Evolutionary conservation across 1,140 invertebrate species (phyloP), one percentile per base, ranked within the genome.

Genomic region (Nixonia krombeini): DNA sequence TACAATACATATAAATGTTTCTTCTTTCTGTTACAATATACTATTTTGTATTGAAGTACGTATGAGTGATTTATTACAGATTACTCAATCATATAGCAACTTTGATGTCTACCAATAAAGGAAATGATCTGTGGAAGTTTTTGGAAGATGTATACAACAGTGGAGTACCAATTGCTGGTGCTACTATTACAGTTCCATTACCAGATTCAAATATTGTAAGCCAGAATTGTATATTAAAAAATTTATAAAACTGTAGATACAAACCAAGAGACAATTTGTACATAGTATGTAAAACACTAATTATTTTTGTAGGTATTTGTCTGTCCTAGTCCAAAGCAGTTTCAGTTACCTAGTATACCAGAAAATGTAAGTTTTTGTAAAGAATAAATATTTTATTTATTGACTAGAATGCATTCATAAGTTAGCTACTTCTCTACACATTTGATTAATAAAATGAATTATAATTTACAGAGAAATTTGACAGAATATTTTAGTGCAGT

Each of bases 401-500:
- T n/a, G n/a, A 8, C 9, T 9, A 23, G 5, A 17, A 15, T 7
- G 4, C 26, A 26, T 16, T 21, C 6, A 21, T 3, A 12, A 45
- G 17, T 38, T 38, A 12, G 12, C 15, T 41, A 9, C 5, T 45
- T 45, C 13, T 29, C 5, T 6, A 17, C 21, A 16, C 21, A 38
- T 38, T 31, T n/a, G n/a, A n/a, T 37, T 38, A 1, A 40, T 21
- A 57, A 38, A 21, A 9, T 38, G 2, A n/a, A 17, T 62, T 10
- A 65, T 25, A 45, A 26, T 49, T 82, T 80, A 49, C 87, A 98
- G 96, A 91, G 95, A 78, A 98, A 98, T 85, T 86, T 98, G 51
- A 96, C 93, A 50, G 94, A 98, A 83, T 98, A 98, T 88, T 98
- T 94, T 84, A 97, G 94, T 84, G 96, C 96, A 9, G 89, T 98